These are phyloP conservation scores for Machaerirhynchus nigripectus DNA, from an alignment of 2,113 vertebrate genomes.

Conservation along the genomic window DNA sequence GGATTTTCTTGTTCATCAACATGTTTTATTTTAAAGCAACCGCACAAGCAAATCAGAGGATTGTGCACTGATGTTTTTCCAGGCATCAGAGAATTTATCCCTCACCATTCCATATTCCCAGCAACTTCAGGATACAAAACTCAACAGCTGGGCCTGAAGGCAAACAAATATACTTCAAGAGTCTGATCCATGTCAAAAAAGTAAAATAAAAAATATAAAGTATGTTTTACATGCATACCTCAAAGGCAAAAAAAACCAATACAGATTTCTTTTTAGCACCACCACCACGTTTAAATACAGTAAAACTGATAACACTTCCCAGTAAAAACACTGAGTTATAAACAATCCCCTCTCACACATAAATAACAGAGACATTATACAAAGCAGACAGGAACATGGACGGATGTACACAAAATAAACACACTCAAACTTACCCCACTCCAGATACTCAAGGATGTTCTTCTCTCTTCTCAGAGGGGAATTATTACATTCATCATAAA, in stretches of 20 bases:
- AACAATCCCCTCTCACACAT: not conserved
- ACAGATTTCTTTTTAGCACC: not conserved
- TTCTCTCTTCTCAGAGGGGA: conserved; percentile 95
- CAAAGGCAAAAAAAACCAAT: not conserved
- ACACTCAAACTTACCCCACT: conserved; percentile 89
- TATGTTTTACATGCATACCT: not conserved
- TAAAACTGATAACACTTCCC: not conserved
- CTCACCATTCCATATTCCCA: not conserved
- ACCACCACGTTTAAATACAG: not conserved
- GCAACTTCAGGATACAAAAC: conserved; percentile 3
- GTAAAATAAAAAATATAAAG: not conserved
- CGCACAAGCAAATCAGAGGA: not conserved
- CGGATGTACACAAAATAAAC: conserved; percentile 8
- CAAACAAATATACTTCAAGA: not conserved
- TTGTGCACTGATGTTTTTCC: not conserved
- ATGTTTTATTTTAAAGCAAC: not conserved
- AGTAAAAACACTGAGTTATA: not conserved
- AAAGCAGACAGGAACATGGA: not conserved
- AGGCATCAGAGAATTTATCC: not conserved
- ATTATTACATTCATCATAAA: conserved; percentile 97
- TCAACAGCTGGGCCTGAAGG: conserved; percentile 12
- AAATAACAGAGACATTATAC: conserved; percentile 2
- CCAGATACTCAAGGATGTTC: conserved; percentile 92
- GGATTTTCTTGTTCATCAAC: not conserved
- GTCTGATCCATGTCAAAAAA: not conserved